Evolutionary conservation across 2,888 invertebrate genomes (phyloP).

Genomic region (Dyspetes luteomarginatus): DNA sequence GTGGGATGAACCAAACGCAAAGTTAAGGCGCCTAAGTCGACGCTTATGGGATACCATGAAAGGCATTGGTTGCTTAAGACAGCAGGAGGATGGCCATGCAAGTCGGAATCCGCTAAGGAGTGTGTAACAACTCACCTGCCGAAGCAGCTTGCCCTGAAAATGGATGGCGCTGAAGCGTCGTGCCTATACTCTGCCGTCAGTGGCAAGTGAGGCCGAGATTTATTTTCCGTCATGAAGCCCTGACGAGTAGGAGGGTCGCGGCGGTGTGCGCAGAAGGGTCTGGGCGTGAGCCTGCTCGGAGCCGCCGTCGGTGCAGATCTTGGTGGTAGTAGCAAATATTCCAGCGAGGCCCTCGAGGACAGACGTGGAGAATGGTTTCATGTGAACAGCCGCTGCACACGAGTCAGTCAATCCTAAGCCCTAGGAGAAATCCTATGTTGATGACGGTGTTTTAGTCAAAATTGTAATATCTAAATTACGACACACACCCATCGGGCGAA

Average conservation of each 20-base stretch:
- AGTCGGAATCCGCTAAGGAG: too few species aligned
- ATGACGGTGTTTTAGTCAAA: too few species aligned
- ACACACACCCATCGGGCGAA: too few species aligned
- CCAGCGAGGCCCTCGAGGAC: conserved; percentile 86
- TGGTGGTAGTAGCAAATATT: too few species aligned
- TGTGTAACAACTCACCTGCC: conserved; percentile 87
- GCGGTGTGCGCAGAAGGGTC: too few species aligned
- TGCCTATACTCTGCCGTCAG: conserved; percentile 82
- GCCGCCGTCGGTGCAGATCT: too few species aligned
- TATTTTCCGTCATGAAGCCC: conserved; percentile 83
- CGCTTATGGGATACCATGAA: too few species aligned
- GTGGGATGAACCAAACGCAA: conserved; percentile 73
- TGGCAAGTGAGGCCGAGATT: conserved; percentile 75
- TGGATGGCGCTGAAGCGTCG: conserved; percentile 86
- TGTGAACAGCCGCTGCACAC: conserved; percentile 86
- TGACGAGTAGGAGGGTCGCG: conserved; percentile 89
- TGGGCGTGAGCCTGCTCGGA: too few species aligned
- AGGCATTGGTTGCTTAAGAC: background rate
- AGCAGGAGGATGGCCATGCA: background rate
- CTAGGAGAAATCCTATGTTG: conserved; percentile 84
- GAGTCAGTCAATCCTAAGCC: conserved; percentile 86
- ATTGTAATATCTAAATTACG: too few species aligned
- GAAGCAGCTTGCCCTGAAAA: conserved; percentile 87
- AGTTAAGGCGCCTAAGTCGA: too few species aligned
- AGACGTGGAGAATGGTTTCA: conserved; percentile 87